Base-by-base conservation (phyloP, 2,888 invertebrate genomes). In the Petrolisthes cinctipes region DNA sequence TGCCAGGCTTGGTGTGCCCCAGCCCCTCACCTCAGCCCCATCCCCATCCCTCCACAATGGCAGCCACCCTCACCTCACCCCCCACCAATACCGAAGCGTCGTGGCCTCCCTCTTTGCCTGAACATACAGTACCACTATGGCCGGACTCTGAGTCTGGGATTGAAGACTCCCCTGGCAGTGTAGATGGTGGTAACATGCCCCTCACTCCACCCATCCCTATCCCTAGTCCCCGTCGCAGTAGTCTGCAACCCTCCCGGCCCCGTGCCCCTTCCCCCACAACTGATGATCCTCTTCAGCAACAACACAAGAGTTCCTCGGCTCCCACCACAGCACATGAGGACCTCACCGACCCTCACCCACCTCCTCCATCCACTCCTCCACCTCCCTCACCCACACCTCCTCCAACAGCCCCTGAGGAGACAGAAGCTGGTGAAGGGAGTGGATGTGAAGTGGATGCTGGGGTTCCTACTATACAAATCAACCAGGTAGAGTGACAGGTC, bases 141-240 rank as follows among this genome's bases (percentile, higher is more conserved):
- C 84, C 75, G 54, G 87, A 87, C 75, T 83, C 87, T 0, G 87
- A 87, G 80, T 87, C 87, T 37, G 87, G 87, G 66, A 87, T 87
- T 56, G 87, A 87, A 23, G 87, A 87, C 54, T 87, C 87, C 6
- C 73, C 84, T 11, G 87, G 71, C 80, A 87, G 83, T 68, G n/a
- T 87, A 51, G 87, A 87, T 37, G 83, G 84, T 61, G 80, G 80
- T 4, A 53, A 51, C 68, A 83, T 83, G 80, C 87, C 87, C 11
- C 80, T 87, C 7, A 84, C 87, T n/a, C 84, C 83, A 37, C 87
- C 87, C 4, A 87, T 87, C 71, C 87, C 87, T 11, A 87, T 80
- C 71, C 80, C 83, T 7, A 83, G 66, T 20, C 84, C 81, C 1
- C 83, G 87, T 51, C 79, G 87, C 73, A 75, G 87, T 23, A 86